Base-by-base conservation (phyloP, 2,113 vertebrate genomes). In the Pristiophorus japonicus region DNA sequence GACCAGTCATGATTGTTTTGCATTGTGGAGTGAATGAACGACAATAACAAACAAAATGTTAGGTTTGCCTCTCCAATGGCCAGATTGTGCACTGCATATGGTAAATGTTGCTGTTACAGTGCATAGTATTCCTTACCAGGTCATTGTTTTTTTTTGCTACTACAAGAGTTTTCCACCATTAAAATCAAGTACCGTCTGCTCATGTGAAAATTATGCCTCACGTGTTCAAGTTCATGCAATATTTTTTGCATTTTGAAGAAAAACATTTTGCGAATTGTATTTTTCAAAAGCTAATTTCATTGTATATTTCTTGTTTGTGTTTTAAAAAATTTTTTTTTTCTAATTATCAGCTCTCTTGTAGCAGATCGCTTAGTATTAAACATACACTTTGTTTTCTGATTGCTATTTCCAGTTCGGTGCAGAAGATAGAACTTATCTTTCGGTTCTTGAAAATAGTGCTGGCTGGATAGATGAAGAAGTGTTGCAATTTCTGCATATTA, bases 391-490 rank as follows among this genome's bases (percentile, higher is more conserved):
- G 38, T 70, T 94, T 94, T 94, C 38, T 47, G n/a, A 70, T 66
- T 70, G 4, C 11, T 88, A 63, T 92, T 96, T 67, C 81, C 95
- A 99, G 99, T 97, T 97, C 96, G 97, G 96, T 96, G 97, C 97
- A 10, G 98, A 98, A 96, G 98, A 96, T 94, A 97, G 98, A 55
- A 97, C 97, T 63, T 98, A 97, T 96, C 96, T 99, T 88, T 97
- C 97, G 27, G 94, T 97, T 87, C 96, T 99, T 97, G 98, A 98
- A 96, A 96, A 98, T 18, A 97, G 97, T 0, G 97, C 98, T n/a
- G 96, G 96, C 96, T 99, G 99, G 99, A 96, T 99, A 66, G 97
- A 98, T 96, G 97, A 97, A 96, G 96, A 96, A 95, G 96, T 99
- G 96, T 95, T 99, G 47, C 97, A 98, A 96, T 97, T 97, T 96